Percentiles rank a stretch among this genome's conserved stretches.
Conservation (phyloP, 2,797 vertebrate species). For the Pipistrellus pygmaeus region DNA sequence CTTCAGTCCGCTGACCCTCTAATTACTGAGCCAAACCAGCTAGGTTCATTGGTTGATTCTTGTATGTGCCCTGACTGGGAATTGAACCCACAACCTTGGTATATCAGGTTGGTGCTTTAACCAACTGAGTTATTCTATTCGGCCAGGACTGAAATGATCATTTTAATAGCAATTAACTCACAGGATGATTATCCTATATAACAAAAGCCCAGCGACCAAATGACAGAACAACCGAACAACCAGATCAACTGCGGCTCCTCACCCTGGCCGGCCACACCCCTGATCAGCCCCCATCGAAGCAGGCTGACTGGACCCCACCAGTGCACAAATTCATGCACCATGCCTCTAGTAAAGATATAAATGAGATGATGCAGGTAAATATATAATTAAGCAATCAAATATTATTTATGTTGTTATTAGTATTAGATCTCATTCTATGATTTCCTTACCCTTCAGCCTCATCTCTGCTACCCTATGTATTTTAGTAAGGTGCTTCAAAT, state of each 20-base stretch:
- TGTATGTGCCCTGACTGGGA: background rate
- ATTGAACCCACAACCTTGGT: background rate
- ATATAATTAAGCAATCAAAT: background rate
- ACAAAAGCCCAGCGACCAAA: too few species aligned
- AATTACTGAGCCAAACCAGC: too few species aligned
- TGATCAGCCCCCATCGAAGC: too few species aligned
- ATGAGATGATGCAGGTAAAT: background rate
- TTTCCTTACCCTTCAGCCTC: background rate
- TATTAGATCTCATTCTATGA: background rate
- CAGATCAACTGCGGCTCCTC: too few species aligned
- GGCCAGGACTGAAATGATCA: background rate
- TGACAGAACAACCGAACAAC: too few species aligned
- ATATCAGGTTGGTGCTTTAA: background rate
- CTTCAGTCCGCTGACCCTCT: too few species aligned
- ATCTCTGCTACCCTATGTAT: background rate
- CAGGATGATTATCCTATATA: background rate
- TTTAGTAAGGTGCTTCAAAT: background rate
- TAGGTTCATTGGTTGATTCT: background rate
- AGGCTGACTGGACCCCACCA: too few species aligned
- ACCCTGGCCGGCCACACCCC: too few species aligned
- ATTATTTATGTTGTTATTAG: background rate
- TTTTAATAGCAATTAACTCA: background rate
- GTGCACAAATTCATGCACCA: too few species aligned
- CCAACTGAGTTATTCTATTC: background rate
- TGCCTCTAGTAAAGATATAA: background rate